Conservation (phyloP, 2,888 invertebrate species). For the Megaustenia siamemsis region DNA sequence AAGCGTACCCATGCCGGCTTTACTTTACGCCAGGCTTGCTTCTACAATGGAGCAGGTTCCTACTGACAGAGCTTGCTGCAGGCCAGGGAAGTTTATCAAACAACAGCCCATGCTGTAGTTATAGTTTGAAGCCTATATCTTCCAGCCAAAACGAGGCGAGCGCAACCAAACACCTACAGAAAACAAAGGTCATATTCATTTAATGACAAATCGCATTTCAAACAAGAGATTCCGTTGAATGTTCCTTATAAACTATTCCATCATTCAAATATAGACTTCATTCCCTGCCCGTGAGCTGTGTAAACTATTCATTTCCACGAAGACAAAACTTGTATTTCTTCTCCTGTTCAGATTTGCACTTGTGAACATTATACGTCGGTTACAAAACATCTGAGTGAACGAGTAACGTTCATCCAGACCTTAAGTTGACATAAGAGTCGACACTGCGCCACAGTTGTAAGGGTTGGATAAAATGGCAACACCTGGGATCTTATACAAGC, state of each 20-base stretch:
- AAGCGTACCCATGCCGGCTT: constrained; percentile 11
- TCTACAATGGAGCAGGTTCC: constrained; percentile 19
- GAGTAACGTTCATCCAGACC: not conserved
- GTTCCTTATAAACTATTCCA: not conserved
- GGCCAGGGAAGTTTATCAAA: constrained; percentile 22
- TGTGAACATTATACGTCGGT: constrained; percentile 18
- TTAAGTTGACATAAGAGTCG: constrained; percentile 1
- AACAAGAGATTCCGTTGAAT: not conserved
- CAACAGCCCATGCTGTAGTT: not conserved
- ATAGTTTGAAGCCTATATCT: not conserved
- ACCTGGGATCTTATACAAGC: constrained; percentile 19
- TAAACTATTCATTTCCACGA: constrained; percentile 10
- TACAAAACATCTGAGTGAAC: constrained; percentile 2
- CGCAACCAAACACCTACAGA: not conserved
- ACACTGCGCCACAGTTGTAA: not conserved
- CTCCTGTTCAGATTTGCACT: constrained; percentile 30
- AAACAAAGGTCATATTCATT: constrained; percentile 6
- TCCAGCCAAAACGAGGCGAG: not conserved
- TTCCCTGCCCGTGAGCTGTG: not conserved
- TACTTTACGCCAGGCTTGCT: not conserved
- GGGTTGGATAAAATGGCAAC: not conserved
- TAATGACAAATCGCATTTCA: constrained; percentile 31
- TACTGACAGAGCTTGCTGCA: not conserved
- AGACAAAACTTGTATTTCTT: not conserved
- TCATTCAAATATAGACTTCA: not conserved